These are phyloP conservation scores for Ageneiosus marmoratus DNA, from an alignment of 2,113 vertebrate genomes.

Conservation along the genomic window DNA sequence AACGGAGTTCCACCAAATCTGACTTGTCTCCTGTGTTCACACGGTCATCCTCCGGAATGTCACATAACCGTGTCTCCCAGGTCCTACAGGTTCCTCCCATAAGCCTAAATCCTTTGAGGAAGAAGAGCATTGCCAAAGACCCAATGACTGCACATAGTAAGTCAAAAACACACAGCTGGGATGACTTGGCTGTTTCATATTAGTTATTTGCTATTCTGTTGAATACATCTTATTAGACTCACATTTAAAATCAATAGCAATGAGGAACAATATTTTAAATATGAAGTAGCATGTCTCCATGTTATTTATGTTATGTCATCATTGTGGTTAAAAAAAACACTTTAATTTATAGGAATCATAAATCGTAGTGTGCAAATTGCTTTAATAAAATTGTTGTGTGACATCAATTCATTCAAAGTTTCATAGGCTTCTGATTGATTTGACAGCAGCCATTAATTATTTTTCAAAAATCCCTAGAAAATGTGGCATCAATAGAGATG, in stretches of 20 bases:
- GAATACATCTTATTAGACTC: background rate
- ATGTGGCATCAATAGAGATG: too few species aligned
- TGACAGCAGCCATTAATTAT: background rate
- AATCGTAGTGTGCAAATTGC: background rate
- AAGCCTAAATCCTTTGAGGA: constrained; percentile 86
- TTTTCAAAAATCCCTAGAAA: background rate
- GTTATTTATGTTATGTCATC: background rate
- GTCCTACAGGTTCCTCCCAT: constrained; percentile 90
- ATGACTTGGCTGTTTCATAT: too few species aligned
- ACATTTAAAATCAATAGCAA: background rate
- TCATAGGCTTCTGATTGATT: background rate
- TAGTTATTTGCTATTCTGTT: background rate
- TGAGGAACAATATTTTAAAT: background rate
- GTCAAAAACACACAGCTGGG: constrained; percentile 51
- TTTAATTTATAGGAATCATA: background rate
- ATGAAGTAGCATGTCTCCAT: background rate
- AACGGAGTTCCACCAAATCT: constrained; percentile 82
- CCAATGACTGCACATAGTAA: constrained; percentile 75
- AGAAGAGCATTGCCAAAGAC: constrained; percentile 87
- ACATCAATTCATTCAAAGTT: background rate
- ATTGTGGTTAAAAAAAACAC: background rate
- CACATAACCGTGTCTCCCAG: constrained; percentile 90
- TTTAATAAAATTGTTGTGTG: background rate
- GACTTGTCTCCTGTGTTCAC: constrained; percentile 91
- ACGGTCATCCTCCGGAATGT: constrained; percentile 78